Evolutionary conservation across 2,797 vertebrate genomes (phyloP), one percentile per base, ranked within the genome.

Genomic region (Bovichtus diacanthus): DNA sequence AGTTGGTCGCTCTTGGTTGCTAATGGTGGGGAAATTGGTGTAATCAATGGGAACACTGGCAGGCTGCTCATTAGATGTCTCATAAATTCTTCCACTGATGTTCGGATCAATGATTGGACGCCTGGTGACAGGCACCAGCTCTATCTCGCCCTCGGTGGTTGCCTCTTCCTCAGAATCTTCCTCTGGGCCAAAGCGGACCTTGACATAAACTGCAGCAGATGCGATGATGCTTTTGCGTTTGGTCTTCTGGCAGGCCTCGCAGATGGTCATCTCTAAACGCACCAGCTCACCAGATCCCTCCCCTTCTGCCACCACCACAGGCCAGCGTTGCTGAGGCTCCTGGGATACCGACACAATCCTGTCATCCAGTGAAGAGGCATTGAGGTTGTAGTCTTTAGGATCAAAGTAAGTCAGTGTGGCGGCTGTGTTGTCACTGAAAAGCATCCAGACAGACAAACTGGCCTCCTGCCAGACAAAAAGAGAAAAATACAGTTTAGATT

Each of bases 161-260:
- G 87, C 93, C 46, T 97, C 96, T 56, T 96, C 96, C 74, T 96
- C 95, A 0, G 94, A 95, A 67, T 95, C 94, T 46, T 95, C 95
- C 47, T 98, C 97, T 0, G 95, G 94, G 16, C 97, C 96, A 0
- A 98, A 98, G 63, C 95, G 97, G 23, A 99, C 97, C 19, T 96
- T 95, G 56, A 98, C 95, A 0, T 92, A 93, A 64, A 97, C 97
- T 0, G 94, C 60, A 1, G 98, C 95, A 0, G 96, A 96, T 23
- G 95, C 96, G 39, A 99, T 95, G 71, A 99, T 86, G 0, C 97
- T 99, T 88, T 98, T 99, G 87, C 98, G 96, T 66, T 98, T 99
- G 84, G 96, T 98, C 88, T 99, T 99, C 95, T 99, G 98, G 90
- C 98, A 99, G 84, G 95, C 96, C 91, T 99, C 98, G 0, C 96